Evolutionary conservation across 2,797 vertebrate genomes (phyloP), one percentile per base, ranked within the genome.

Genomic region (Cyclopterus lumpus): DNA sequence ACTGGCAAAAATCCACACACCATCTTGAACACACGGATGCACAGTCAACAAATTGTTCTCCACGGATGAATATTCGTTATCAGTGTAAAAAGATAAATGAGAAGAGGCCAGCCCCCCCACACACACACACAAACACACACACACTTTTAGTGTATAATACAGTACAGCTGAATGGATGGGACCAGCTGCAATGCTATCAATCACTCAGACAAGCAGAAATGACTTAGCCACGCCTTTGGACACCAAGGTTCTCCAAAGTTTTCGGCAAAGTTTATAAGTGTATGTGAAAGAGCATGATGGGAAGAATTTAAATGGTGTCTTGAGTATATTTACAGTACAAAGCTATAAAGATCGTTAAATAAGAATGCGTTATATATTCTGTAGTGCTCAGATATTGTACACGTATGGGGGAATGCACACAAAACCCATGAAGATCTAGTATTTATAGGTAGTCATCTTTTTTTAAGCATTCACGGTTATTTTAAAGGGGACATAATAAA

Each of bases 181-280:
- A 62, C 53, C 62, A 77, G 69, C 67, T 81, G 71, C 71, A 46
- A 24, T n/a, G 59, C 63, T 40, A 77, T 78, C 71, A 62, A 66
- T 86, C 80, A 82, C 57, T 38, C 53, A 67, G 63, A 77, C 74
- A 65, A 38, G 63, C 62, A 73, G 71, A 40, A 70, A 63, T 44
- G 67, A 62, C 57, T 54, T 16, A 6, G 54, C 34, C 57, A 60
- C 59, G 30, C 68, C 57, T 63, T 67, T 8, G 7, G 53, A 64
- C 46, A 40, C 28, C 2, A 24, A 18, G 3, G 18, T 44, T 49
- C 49, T 46, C 28, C 6, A 28, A 72, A 67, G 34, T 38, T 74
- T 64, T 66, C 58, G 34, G 18, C 55, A 32, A 58, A 70, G 60
- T 67, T 64, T 58, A 16, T 32, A 2, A 32, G 7, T 36, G 11